phyloP scores from a whole-genome alignment of 1,140 invertebrate species.

The Drosophila truncata region DNA sequence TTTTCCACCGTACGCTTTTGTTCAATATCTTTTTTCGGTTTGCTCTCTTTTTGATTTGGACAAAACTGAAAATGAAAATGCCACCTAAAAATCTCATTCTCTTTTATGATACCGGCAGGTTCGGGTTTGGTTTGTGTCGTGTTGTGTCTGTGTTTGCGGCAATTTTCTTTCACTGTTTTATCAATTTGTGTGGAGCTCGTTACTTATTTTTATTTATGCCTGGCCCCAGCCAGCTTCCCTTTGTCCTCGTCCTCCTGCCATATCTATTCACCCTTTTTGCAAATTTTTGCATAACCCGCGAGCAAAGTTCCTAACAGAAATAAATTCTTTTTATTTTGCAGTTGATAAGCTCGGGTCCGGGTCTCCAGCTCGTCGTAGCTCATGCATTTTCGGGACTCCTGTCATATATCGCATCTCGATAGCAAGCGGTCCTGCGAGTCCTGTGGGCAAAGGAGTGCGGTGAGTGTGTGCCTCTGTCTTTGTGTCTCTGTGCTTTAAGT shows the following conservation, averaged over 20 bases:
- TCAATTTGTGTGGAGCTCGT: slow-evolving; percentile 81
- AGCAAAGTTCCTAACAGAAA: slow-evolving; percentile 82
- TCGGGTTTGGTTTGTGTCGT: background rate
- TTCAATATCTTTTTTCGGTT: slow-evolving; percentile 64
- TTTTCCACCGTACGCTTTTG: slow-evolving; percentile 71
- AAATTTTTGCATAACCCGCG: slow-evolving; percentile 82
- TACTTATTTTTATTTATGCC: slow-evolving; percentile 82
- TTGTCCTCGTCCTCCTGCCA: background rate
- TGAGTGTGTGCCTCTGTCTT: slow-evolving; percentile 8
- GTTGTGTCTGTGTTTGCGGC: slow-evolving; percentile 54
- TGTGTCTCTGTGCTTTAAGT: slow-evolving; percentile 68
- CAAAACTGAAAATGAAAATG: slow-evolving; percentile 15
- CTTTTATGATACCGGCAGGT: slow-evolving; percentile 40
- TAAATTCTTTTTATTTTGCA: slow-evolving; percentile 82
- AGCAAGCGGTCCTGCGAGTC: slow-evolving; percentile 45
- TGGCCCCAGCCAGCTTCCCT: slow-evolving; percentile 19
- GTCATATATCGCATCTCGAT: slow-evolving; percentile 79
- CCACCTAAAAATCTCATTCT: slow-evolving; percentile 20
- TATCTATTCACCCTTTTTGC: slow-evolving; percentile 52
- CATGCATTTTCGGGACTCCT: slow-evolving; percentile 74
- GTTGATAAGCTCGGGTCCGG: slow-evolving; percentile 73
- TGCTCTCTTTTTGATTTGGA: slow-evolving; percentile 32
- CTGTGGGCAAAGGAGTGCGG: background rate
- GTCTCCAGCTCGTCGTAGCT: slow-evolving; percentile 55
- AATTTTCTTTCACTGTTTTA: slow-evolving; percentile 82